These are phyloP conservation scores for Orius insidiosus DNA, from an alignment of 1,140 invertebrate genomes.

Conservation along the genomic window DNA sequence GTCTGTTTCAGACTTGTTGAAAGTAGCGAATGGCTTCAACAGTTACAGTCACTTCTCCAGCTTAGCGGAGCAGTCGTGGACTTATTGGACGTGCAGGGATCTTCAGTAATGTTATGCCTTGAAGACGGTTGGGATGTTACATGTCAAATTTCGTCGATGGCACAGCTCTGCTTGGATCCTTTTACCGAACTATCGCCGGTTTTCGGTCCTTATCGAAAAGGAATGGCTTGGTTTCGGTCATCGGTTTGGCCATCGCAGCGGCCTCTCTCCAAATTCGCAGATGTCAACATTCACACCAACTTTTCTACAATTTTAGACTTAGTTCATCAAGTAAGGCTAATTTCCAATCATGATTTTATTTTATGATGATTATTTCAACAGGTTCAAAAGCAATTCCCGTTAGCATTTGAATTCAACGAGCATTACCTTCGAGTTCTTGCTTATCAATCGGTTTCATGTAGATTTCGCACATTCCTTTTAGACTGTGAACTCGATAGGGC, in stretches of 20 bases:
- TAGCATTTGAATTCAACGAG: slow-evolving; percentile 96
- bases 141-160: slow-evolving; percentile 66
- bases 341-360: background rate
- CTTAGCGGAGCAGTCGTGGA: slow-evolving; percentile 83
- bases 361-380: slow-evolving; percentile 29
- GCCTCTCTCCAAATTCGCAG: slow-evolving; percentile 57
- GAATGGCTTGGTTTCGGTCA: slow-evolving; percentile 97
- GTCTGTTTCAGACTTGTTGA: slow-evolving; percentile 72
- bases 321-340: slow-evolving; percentile 72
- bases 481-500: slow-evolving; percentile 85
- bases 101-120: slow-evolving; percentile 82
- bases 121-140: slow-evolving; percentile 96
- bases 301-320: slow-evolving; percentile 92
- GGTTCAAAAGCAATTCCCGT: slow-evolving; percentile 82
- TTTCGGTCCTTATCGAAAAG: slow-evolving; percentile 90
- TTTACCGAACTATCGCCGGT: slow-evolving; percentile 92
- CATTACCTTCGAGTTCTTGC: slow-evolving; percentile 88
- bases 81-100: slow-evolving; percentile 82
- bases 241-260: slow-evolving; percentile 83
- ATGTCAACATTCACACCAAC: slow-evolving; percentile 85
- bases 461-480: slow-evolving; percentile 89
- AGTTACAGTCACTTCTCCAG: slow-evolving; percentile 75
- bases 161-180: slow-evolving; percentile 88
- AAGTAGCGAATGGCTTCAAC: slow-evolving; percentile 83
- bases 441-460: slow-evolving; percentile 89